A percentile compares a stretch with the other conserved stretches of the same genome.
Evolutionary conservation across 2,888 invertebrate species (phyloP).

Genomic region (Pristionchus japonicus): DNA sequence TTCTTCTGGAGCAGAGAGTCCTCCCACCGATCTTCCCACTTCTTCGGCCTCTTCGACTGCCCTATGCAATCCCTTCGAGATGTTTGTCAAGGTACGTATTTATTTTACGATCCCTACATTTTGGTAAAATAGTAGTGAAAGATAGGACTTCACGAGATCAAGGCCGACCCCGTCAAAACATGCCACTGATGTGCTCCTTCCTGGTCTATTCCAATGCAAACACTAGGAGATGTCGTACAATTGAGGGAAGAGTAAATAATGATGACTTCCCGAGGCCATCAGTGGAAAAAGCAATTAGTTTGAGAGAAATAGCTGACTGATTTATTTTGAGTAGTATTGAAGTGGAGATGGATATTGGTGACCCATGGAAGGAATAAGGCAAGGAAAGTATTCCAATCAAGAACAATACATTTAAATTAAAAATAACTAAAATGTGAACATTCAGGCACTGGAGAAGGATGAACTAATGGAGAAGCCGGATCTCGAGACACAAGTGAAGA

Average conservation of each 20-base stretch:
- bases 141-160: not conserved
- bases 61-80: constrained; percentile 38
- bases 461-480: constrained; percentile 59
- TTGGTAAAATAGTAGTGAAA: too few species aligned
- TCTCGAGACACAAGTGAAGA: constrained; percentile 62
- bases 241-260: not conserved
- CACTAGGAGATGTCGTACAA: not conserved
- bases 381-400: too few species aligned
- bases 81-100: constrained; percentile 33
- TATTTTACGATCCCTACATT: too few species aligned
- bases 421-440: too few species aligned
- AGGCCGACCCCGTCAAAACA: not conserved
- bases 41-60: constrained; percentile 57
- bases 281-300: not conserved
- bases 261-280: not conserved
- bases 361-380: too few species aligned
- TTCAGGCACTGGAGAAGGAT: constrained; percentile 65
- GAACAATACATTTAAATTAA: not conserved
- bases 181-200: too few species aligned
- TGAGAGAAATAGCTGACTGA: not conserved
- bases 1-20: constrained; percentile 62
- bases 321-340: too few species aligned
- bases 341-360: too few species aligned
- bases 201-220: constrained; percentile 8
- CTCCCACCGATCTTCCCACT: constrained; percentile 64